A percentile compares a stretch with the other conserved stretches of the same genome.
phyloP scores from a whole-genome alignment of 2,797 vertebrate species.

The Mionectes olivaceus region DNA sequence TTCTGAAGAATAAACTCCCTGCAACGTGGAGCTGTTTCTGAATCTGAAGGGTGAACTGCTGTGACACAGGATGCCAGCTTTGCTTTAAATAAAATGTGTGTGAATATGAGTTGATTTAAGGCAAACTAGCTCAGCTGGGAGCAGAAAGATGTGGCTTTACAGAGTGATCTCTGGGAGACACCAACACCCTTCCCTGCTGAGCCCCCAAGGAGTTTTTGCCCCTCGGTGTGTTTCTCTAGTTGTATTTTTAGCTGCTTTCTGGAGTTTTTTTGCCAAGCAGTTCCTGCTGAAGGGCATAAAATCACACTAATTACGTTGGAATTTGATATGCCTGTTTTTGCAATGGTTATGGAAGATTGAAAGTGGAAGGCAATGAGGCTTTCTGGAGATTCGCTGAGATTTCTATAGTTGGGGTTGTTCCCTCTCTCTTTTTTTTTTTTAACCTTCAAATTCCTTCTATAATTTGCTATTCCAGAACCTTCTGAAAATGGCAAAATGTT shows the following conservation, averaged over 20 bases:
- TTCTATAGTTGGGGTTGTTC: neutral
- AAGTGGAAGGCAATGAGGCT: neutral
- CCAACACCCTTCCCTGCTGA: neutral
- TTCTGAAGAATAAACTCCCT: neutral
- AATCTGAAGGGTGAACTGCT: neutral
- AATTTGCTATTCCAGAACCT: neutral
- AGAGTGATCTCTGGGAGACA: rapidly evolving
- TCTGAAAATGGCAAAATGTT: neutral
- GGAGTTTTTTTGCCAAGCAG: neutral
- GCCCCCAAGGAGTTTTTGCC: neutral
- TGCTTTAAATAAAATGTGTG: neutral
- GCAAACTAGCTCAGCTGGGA: neutral
- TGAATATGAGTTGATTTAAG: neutral
- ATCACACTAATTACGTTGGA: neutral
- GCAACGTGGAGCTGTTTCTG: neutral
- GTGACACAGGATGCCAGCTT: neutral
- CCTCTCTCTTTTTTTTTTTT: neutral
- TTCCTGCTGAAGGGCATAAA: neutral
- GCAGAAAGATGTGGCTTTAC: neutral
- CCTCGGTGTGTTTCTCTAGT: neutral
- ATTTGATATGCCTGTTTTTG: neutral
- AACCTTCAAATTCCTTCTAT: neutral
- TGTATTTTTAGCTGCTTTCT: neutral
- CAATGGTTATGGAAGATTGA: neutral
- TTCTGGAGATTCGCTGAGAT: neutral